Evolutionary conservation across 2,888 invertebrate genomes (phyloP), one percentile per base, ranked within the genome.

Genomic region (Pristionchus maxplancki): DNA sequence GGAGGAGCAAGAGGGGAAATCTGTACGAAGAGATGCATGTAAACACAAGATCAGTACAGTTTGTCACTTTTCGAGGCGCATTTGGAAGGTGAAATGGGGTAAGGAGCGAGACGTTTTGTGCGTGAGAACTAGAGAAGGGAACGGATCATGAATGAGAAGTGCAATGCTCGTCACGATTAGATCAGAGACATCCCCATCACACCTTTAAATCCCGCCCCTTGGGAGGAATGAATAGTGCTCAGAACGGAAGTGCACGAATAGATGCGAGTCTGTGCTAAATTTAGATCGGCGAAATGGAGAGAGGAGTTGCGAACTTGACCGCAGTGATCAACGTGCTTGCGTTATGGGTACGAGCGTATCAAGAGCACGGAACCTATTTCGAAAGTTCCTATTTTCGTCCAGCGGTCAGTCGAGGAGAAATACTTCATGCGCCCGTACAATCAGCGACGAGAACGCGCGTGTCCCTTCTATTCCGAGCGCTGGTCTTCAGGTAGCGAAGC

Each of bases 241-340:
- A n/a, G 78, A 71, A 44, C 78, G 78, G 78, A 78, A 78, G 78
- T 78, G 78, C 24, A 28, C 44, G 78, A 78, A 78, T 78, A 74
- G 71, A 74, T 5, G n/a, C 48, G 20, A 4, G 28, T 5, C 34
- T 1, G 4, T 34, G 28, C 44, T 78, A 71, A 71, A 37, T 71
- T 37, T 71, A 71, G 71, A 71, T 13, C 13, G n/a, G 6, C 24
- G 58, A 58, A 58, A 58, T 58, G 5, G 58, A 58, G 58, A n/a
- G n/a, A n/a, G n/a, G n/a, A 58, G 24, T 3, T 58, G 24, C 17
- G 58, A 24, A 58, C n/a, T n/a, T 58, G 58, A 58, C n/a, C 58
- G 20, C 6, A n/a, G 5, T 58, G n/a, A 58, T n/a, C 58, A 58
- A 6, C n/a, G 58, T n/a, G 58, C 44, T 44, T 44, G 44, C 44